A percentile compares a stretch with the other conserved stretches of the same genome.
Conservation (phyloP, 2,888 invertebrate genomes). For the Aethes cnicana region DNA sequence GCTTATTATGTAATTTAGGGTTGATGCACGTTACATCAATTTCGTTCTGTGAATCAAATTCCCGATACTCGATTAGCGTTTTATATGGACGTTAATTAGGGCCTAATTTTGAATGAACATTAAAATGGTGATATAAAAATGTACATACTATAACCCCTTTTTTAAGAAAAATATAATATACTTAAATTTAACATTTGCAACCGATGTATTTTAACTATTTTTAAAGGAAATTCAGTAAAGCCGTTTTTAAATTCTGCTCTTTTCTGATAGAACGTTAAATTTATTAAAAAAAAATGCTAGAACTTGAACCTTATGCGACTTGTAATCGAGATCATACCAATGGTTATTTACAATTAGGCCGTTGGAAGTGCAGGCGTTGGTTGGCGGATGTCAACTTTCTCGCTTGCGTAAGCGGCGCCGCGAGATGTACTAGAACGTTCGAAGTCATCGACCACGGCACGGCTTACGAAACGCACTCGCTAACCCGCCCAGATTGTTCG, state of each 20-base stretch:
- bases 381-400: slow-evolving; percentile 79
- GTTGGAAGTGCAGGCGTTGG: slow-evolving; percentile 37
- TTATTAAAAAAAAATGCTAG: no score
- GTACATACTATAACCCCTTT: no score
- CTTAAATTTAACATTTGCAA: no score
- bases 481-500: slow-evolving; percentile 52
- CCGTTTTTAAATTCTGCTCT: no score
- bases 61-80: not conserved
- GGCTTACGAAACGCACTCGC: slow-evolving; percentile 72
- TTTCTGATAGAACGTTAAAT: no score
- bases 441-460: slow-evolving; percentile 81
- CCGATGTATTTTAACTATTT: no score
- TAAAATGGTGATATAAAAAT: no score
- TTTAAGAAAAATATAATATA: no score
- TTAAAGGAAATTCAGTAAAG: no score
- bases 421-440: slow-evolving; percentile 79
- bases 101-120: no score
- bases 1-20: not conserved
- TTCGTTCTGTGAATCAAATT: not conserved
- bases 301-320: no score
- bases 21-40: slow-evolving; percentile 3
- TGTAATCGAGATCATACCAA: no score
- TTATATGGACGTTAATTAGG: slow-evolving; percentile 39
- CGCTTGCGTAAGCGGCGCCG: slow-evolving; percentile 72
- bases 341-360: slow-evolving; percentile 6